These are phyloP conservation scores for Coenonympha arcania DNA, from an alignment of 2,888 invertebrate genomes.

Conservation along the genomic window DNA sequence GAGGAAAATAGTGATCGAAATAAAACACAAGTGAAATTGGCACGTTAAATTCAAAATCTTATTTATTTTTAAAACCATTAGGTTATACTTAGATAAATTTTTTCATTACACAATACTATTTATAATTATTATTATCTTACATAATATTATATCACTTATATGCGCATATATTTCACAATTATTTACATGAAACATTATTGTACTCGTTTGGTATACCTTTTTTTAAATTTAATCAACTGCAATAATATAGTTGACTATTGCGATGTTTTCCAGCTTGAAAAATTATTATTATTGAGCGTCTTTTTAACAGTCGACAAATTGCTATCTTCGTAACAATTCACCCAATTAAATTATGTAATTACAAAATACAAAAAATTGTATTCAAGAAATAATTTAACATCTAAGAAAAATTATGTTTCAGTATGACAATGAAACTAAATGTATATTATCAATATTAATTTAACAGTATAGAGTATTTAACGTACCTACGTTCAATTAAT, in stretches of 20 bases:
- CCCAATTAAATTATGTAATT: too few relatives aligned
- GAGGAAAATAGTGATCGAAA: too few relatives aligned
- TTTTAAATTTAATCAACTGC: slow-evolving; percentile 38
- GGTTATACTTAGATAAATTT: slow-evolving; percentile 61
- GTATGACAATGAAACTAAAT: too few relatives aligned
- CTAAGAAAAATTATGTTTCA: too few relatives aligned
- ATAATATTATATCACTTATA: slow-evolving; percentile 42
- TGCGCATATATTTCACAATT: slow-evolving; percentile 57
- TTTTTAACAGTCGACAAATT: neutral
- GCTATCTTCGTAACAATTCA: neutral
- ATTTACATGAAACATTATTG: slow-evolving; percentile 69
- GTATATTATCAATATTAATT: too few relatives aligned
- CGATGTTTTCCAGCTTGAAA: slow-evolving; percentile 24
- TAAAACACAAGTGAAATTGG: slow-evolving; percentile 61
- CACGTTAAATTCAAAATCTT: slow-evolving; percentile 71
- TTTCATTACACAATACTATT: slow-evolving; percentile 35
- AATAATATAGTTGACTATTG: slow-evolving; percentile 24
- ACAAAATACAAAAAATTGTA: too few relatives aligned
- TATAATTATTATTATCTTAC: slow-evolving; percentile 30
- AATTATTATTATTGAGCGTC: neutral
- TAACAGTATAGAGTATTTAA: too few relatives aligned
- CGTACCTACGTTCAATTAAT: too few relatives aligned
- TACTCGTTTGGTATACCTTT: slow-evolving; percentile 69
- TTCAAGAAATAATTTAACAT: too few relatives aligned
- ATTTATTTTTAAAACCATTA: slow-evolving; percentile 61